These are phyloP conservation scores for Oreochromis mossambicus DNA, from an alignment of 2,797 vertebrate species.

Conservation along the genomic window DNA sequence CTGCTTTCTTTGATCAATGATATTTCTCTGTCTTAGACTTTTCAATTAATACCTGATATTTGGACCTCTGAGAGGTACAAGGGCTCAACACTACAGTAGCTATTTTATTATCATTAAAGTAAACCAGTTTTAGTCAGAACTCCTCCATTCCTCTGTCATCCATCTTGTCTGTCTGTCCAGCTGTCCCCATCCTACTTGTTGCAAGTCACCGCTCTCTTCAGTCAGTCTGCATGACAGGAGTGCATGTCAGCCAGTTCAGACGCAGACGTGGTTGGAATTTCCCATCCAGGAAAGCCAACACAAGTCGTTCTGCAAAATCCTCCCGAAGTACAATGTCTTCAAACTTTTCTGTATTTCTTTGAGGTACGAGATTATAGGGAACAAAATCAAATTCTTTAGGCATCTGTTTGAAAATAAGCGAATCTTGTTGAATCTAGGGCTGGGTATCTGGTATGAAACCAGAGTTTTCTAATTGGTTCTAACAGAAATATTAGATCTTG, in stretches of 20 bases:
- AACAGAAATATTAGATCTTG: background rate
- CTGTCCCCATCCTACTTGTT: background rate
- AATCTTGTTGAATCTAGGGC: background rate
- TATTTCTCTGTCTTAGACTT: background rate
- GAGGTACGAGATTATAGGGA: constrained; percentile 47
- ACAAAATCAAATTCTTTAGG: background rate
- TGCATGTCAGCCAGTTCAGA: constrained; percentile 59
- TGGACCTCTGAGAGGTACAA: background rate
- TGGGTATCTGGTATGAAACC: background rate
- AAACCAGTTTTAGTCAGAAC: background rate
- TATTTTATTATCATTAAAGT: background rate
- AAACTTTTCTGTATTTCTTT: constrained; percentile 17
- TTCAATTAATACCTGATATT: background rate
- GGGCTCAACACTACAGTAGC: background rate
- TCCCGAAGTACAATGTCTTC: background rate
- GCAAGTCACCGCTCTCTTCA: background rate
- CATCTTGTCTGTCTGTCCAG: background rate
- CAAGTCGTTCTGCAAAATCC: constrained; percentile 38
- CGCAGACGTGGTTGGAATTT: constrained; percentile 45
- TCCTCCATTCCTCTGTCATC: background rate
- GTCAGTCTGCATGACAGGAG: constrained; percentile 61
- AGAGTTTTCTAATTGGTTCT: background rate
- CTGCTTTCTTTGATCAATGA: background rate
- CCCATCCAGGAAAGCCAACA: constrained; percentile 40
- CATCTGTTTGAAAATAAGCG: background rate